Percentiles rank a stretch among this genome's conserved stretches.
These are phyloP conservation scores for Martes martes DNA, from an alignment of 2,113 vertebrate species.

Conservation along the genomic window DNA sequence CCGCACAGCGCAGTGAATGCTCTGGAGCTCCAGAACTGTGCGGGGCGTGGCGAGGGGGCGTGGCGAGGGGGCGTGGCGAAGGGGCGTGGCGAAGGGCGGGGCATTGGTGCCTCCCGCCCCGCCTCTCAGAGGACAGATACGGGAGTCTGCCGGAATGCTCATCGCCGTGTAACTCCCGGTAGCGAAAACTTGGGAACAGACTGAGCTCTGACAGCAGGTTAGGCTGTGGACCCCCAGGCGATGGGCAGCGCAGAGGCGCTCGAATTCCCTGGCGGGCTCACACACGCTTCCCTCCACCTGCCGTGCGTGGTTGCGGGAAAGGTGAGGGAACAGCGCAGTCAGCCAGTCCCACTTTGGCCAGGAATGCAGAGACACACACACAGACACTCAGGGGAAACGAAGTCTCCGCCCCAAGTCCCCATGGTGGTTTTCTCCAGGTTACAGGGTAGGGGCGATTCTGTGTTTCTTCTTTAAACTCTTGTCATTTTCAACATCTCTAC, in stretches of 20 bases:
- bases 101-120: rapidly evolving
- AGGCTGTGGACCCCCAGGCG: rapidly evolving
- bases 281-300: not conserved
- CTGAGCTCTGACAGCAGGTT: not conserved
- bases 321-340: not conserved
- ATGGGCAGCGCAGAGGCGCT: rapidly evolving
- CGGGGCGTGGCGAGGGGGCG: no score
- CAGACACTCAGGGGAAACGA: not conserved
- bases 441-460: rapidly evolving
- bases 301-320: rapidly evolving
- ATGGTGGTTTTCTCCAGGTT: not conserved
- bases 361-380: rapidly evolving
- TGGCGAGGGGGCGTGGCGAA: no score
- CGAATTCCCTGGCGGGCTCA: rapidly evolving
- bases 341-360: rapidly evolving
- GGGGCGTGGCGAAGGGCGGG: no score
- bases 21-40: not conserved
- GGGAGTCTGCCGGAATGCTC: not conserved
- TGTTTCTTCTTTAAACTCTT: not conserved
- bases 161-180: not conserved
- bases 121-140: no score
- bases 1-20: not conserved
- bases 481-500: not conserved
- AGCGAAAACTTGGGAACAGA: not conserved
- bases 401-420: not conserved